Evolutionary conservation across 1,140 invertebrate genomes (phyloP).

Genomic region (Leptopilina clavipes): DNA sequence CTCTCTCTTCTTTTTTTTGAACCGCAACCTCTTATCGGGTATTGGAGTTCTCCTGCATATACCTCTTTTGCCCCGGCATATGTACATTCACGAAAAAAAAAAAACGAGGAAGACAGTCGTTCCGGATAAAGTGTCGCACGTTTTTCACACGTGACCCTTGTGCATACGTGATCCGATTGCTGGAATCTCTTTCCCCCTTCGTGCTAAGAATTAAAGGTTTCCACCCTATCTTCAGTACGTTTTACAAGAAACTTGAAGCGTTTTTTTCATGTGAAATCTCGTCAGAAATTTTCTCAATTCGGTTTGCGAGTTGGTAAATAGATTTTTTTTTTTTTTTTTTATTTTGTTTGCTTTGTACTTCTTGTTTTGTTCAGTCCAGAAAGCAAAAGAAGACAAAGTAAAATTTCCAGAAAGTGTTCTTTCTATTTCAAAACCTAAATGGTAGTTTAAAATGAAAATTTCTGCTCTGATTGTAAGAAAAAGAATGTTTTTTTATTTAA

Average conservation of each 20-base stretch:
- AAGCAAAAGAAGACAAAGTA: no score
- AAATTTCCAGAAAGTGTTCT: no score
- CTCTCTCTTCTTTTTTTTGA: neutral
- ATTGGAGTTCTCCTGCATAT: constrained; percentile 30
- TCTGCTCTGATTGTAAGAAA: no score
- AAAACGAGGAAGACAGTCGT: constrained; percentile 23
- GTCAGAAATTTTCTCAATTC: no score
- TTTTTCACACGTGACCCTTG: constrained; percentile 54
- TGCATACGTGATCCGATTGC: constrained; percentile 51
- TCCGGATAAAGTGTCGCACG: constrained; percentile 40
- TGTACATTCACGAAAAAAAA: constrained; percentile 23
- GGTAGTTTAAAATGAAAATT: no score
- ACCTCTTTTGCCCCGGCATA: constrained; percentile 26
- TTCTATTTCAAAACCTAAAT: no score
- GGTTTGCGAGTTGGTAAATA: no score
- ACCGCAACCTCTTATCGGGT: constrained; percentile 30
- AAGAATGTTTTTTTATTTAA: no score
- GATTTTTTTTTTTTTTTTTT: no score
- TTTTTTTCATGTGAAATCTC: neutral
- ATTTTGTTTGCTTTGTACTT: no score
- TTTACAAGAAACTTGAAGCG: constrained; percentile 24
- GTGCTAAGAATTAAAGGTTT: constrained; percentile 29
- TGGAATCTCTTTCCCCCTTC: constrained; percentile 32
- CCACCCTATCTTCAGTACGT: constrained; percentile 29
- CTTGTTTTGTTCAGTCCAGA: no score